Evolutionary conservation across 2,888 invertebrate species (phyloP).

Genomic region (Dicycla oo): DNA sequence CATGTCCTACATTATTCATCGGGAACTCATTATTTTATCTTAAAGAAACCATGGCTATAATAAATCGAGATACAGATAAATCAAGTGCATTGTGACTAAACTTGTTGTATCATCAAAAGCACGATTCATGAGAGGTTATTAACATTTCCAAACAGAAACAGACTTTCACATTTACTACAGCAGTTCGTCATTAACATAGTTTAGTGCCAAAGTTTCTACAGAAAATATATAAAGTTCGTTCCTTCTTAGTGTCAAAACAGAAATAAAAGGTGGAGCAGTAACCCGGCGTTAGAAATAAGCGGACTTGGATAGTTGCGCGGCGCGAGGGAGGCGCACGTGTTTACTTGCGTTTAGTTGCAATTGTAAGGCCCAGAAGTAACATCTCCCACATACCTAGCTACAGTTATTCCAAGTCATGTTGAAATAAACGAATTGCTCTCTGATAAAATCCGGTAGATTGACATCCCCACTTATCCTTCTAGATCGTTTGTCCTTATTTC

Average conservation of each 20-base stretch:
- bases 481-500: not conserved
- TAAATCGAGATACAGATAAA: constrained; percentile 14
- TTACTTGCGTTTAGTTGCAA: not conserved
- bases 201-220: constrained; percentile 15
- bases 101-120: constrained; percentile 13
- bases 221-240: not conserved
- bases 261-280: constrained; percentile 8
- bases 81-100: constrained; percentile 20
- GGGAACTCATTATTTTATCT: constrained; percentile 8
- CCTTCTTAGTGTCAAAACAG: not conserved
- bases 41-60: constrained; percentile 5
- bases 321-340: not conserved
- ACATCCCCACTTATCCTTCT: not conserved
- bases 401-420: not conserved
- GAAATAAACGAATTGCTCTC: too few relatives aligned
- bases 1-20: constrained; percentile 20
- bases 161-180: constrained; percentile 31
- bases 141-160: constrained; percentile 29
- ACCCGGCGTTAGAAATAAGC: not conserved
- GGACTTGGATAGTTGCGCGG: not conserved
- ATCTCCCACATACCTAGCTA: too few relatives aligned
- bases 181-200: constrained; percentile 30
- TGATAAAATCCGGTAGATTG: not conserved
- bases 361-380: not conserved
- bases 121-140: constrained; percentile 33